A percentile compares a stretch with the other conserved stretches of the same genome.
Conservation (phyloP, 2,797 vertebrate species). For the Euphonia xanthogaster region DNA sequence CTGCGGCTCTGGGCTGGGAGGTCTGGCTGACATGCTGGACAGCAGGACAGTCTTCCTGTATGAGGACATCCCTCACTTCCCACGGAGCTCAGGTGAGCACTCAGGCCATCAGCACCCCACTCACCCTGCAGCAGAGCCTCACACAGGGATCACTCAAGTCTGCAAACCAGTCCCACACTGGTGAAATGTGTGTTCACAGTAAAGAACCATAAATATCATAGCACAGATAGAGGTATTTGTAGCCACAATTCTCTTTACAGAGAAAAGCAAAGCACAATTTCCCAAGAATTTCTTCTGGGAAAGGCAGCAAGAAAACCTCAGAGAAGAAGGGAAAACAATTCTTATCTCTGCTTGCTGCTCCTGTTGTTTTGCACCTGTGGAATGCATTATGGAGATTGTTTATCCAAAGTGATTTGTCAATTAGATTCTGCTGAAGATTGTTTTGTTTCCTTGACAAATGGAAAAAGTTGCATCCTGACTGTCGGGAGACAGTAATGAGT, state of each 20-base stretch:
- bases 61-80: slow-evolving; percentile 84
- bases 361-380: background rate
- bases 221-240: background rate
- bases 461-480: background rate
- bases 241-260: background rate
- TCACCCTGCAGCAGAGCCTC: background rate
- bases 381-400: background rate
- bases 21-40: slow-evolving; percentile 78
- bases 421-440: background rate
- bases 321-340: background rate
- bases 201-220: background rate
- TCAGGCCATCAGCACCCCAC: background rate
- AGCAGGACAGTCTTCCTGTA: slow-evolving; percentile 79
- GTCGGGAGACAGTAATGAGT: background rate
- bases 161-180: background rate
- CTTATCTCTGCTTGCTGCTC: background rate
- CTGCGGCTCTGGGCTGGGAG: slow-evolving; percentile 83
- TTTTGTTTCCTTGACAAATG: background rate
- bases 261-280: background rate
- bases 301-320: background rate
- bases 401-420: background rate
- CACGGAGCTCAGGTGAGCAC: slow-evolving; percentile 80
- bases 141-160: rapidly evolving
- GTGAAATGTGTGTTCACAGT: background rate
- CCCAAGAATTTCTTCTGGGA: background rate